Percentiles rank a stretch among this genome's conserved stretches.
These are phyloP conservation scores for Arnoldichthys spilopterus DNA, from an alignment of 2,797 vertebrate species.

Conservation along the genomic window DNA sequence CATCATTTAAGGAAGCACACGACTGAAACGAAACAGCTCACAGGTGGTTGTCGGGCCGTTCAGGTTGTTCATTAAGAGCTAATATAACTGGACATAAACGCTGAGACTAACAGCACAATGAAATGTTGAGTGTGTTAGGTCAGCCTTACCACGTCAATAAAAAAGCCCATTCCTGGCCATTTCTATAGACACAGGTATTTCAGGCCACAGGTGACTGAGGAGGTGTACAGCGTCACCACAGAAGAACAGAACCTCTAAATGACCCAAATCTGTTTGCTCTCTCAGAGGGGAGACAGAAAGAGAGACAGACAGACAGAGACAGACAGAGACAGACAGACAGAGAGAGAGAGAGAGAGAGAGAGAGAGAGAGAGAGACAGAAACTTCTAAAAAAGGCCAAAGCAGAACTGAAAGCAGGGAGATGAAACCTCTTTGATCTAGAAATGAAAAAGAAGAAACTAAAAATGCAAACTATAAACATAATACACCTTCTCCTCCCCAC, in stretches of 20 bases:
- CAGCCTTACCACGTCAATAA: neutral
- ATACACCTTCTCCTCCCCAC: neutral
- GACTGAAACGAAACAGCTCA: too few relatives aligned
- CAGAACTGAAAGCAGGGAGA: neutral
- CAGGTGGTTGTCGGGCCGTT: neutral
- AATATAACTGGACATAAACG: neutral
- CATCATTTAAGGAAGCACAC: too few relatives aligned
- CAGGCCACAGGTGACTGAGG: neutral
- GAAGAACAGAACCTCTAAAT: constrained; percentile 14
- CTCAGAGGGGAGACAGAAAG: neutral
- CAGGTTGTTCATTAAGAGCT: neutral
- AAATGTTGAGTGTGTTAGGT: neutral
- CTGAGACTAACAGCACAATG: neutral
- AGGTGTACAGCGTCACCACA: neutral
- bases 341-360: neutral
- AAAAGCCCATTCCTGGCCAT: neutral
- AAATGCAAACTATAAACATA: neutral
- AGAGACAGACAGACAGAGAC: neutral
- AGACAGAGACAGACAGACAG: neutral
- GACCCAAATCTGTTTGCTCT: constrained; percentile 42
- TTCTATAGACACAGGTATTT: neutral
- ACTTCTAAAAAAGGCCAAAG: neutral
- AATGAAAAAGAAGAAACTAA: neutral
- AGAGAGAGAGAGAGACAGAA: neutral
- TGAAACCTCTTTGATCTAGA: neutral